These are phyloP conservation scores for Sitodiplosis mosellana DNA, from an alignment of 1,140 invertebrate species.

Conservation along the genomic window DNA sequence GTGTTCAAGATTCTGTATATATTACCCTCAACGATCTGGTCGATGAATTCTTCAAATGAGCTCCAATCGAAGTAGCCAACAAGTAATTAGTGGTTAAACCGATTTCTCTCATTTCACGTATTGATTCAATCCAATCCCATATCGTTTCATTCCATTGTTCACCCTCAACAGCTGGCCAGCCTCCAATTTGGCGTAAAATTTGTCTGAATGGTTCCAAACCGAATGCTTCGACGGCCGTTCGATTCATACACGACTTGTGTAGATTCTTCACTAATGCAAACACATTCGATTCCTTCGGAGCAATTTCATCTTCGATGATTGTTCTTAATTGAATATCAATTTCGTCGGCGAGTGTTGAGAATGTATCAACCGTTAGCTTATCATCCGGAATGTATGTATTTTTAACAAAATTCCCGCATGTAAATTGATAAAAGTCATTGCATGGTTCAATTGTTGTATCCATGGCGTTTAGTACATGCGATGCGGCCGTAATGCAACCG, in stretches of 20 bases:
- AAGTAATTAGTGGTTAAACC: slow-evolving; percentile 84
- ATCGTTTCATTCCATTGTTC: slow-evolving; percentile 47
- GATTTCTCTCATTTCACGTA: slow-evolving; percentile 55
- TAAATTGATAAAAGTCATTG: slow-evolving; percentile 73
- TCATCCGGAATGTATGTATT: slow-evolving; percentile 62
- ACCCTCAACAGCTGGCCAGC: slow-evolving; percentile 76
- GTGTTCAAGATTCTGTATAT: slow-evolving; percentile 6
- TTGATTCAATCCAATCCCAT: slow-evolving; percentile 65
- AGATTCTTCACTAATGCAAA: slow-evolving; percentile 58
- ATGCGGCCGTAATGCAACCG: slow-evolving; percentile 52
- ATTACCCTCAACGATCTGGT: slow-evolving; percentile 52
- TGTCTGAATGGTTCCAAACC: slow-evolving; percentile 48
- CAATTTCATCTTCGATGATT: slow-evolving; percentile 49
- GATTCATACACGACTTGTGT: slow-evolving; percentile 72
- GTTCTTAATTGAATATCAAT: slow-evolving; percentile 57
- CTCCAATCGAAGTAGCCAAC: slow-evolving; percentile 72
- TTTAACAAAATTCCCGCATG: slow-evolving; percentile 57
- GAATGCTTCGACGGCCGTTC: slow-evolving; percentile 55
- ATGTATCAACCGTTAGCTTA: slow-evolving; percentile 59
- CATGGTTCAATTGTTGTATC: slow-evolving; percentile 62
- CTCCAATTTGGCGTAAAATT: slow-evolving; percentile 59
- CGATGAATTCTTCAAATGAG: slow-evolving; percentile 78
- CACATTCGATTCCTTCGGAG: slow-evolving; percentile 43
- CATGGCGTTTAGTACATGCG: slow-evolving; percentile 50
- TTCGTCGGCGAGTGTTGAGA: slow-evolving; percentile 59